phyloP scores from a whole-genome alignment of 2,113 vertebrate genomes.

The Lethenteron reissneri region DNA sequence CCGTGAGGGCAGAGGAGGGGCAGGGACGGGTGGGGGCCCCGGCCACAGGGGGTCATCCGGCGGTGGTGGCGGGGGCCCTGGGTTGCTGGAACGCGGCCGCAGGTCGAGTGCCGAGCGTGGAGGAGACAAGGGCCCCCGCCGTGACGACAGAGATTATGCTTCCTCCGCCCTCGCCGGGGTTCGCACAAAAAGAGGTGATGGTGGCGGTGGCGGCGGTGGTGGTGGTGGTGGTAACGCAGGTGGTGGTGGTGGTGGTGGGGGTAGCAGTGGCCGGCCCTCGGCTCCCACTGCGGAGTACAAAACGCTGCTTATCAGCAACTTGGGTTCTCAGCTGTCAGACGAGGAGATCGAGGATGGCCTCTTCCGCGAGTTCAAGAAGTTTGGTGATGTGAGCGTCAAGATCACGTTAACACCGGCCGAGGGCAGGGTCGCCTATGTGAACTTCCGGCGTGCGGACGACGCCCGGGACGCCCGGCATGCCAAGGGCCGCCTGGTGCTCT shows the following conservation, averaged over 20 bases:
- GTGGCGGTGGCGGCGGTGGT: not conserved
- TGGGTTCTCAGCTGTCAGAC: constrained; percentile 71
- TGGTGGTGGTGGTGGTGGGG: not conserved
- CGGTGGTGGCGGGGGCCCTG: not conserved
- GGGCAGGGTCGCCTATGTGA: constrained; percentile 64
- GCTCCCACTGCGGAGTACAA: constrained; percentile 34
- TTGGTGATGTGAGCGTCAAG: constrained; percentile 82
- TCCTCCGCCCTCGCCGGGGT: too few species aligned
- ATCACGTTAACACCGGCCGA: constrained; percentile 37
- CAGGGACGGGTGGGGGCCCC: too few species aligned
- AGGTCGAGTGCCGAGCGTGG: not conserved
- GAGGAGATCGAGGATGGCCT: constrained; percentile 88
- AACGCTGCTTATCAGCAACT: constrained; percentile 77
- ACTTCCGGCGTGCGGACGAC: constrained; percentile 72
- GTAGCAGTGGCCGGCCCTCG: too few species aligned
- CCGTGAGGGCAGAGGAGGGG: not conserved
- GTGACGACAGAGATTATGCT: not conserved
- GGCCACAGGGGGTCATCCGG: not conserved
- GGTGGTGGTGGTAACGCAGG: not conserved
- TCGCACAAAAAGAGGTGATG: not conserved
- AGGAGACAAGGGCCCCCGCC: not conserved
- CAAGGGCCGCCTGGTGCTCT: constrained; percentile 57
- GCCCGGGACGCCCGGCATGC: constrained; percentile 75
- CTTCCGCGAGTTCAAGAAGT: constrained; percentile 87
- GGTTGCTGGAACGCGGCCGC: not conserved